Base-by-base conservation (phyloP, 2,113 vertebrate species). In the Clarias magur region DNA sequence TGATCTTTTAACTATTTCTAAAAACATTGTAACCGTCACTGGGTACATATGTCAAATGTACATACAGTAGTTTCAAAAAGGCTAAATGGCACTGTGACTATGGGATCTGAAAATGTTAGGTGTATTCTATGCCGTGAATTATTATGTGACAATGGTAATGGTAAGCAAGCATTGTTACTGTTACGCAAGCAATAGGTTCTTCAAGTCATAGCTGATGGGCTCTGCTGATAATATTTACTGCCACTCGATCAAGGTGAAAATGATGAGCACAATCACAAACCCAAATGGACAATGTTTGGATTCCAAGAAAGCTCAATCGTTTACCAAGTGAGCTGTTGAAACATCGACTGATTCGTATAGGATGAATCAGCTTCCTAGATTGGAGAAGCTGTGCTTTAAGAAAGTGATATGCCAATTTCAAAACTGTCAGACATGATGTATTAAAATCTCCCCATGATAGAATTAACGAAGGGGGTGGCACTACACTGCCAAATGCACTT, bases 351-450 rank as follows among this genome's bases (percentile, higher is more conserved):
- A 8, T 25, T 16, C 15, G 7, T 53, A 88, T 3, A 42, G 42
- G 42, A 42, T 85, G 82, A 80, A 78, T 89, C 85, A 68, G 67
- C 30, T 38, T 65, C 70, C 80, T 80, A 19, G 19, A 75, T n/a
- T 27, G 57, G 21, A 73, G 30, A 85, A 85, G 25, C 54, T 70
- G 17, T 67, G 82, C 4, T 7, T 1, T 59, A 59, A 63, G 73
- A 48, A 86, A 85, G 82, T 86, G 68, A 72, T 17, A 75, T 21
- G 1, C 0, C 59, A 75, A 87, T 86, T 89, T 86, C 38, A 30
- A 21, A 38, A 78, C 72, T 85, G 6, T 85, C 88, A 63, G 11
- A 78, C 27, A 42, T 87, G 91, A 92, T 90, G 92, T 89, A 89
- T 87, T 85, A 86, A 86, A 90, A 91, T 85, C 88, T 85, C 83